Base-by-base conservation (phyloP, 2,888 invertebrate species). In the Agrochola lychnidis region DNA sequence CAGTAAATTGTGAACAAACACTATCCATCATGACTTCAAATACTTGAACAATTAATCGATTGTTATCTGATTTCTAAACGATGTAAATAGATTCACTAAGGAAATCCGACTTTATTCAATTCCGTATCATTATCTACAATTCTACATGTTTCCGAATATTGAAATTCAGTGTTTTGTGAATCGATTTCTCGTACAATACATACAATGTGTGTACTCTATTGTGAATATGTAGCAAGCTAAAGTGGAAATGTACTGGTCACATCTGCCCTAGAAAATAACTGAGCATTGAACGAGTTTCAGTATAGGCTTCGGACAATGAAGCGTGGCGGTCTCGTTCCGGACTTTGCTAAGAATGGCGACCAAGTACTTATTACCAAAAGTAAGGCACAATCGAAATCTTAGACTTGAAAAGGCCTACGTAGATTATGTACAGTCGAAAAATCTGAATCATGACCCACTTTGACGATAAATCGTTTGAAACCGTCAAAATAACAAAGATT, bases 401-500 rank as follows among this genome's bases (percentile, higher is more conserved):
- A 69, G 70, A 81, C 68, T 79, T 77, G 12, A 69, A 83, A 86
- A 82, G 81, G 81, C 80, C 86, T 88, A 84, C 69, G 69, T 83
- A 82, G 66, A 59, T 75, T 70, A 81, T 69, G 45, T 76, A n/a
- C n/a, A n/a, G n/a, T n/a, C n/a, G n/a, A n/a, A n/a, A n/a, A n/a
- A n/a, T n/a, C n/a, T n/a, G n/a, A n/a, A n/a, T n/a, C n/a, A n/a
- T n/a, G n/a, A n/a, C n/a, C n/a, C n/a, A n/a, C n/a, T n/a, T n/a
- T n/a, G n/a, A n/a, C n/a, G n/a, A n/a, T n/a, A n/a, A n/a, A n/a
- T n/a, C n/a, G n/a, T n/a, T n/a, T n/a, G n/a, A n/a, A n/a, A n/a
- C n/a, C n/a, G n/a, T n/a, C n/a, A n/a, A n/a, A n/a, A n/a, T n/a
- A n/a, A n/a, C n/a, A n/a, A n/a, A n/a, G n/a, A n/a, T n/a, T n/a